Evolutionary conservation across 2,888 invertebrate genomes (phyloP).

Genomic region (Drosophila falleni): DNA sequence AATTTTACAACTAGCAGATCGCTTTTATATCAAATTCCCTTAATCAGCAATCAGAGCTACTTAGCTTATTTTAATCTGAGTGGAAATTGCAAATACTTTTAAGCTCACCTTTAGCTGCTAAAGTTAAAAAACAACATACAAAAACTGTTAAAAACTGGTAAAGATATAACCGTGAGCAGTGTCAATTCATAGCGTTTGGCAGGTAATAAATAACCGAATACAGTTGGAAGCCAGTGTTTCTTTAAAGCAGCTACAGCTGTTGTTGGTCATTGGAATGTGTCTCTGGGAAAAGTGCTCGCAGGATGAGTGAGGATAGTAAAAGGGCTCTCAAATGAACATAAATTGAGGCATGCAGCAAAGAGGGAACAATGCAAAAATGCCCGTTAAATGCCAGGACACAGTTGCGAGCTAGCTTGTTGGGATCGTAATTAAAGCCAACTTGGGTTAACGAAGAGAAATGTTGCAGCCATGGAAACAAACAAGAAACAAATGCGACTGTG

Average conservation of each 20-base stretch:
- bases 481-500: slow-evolving; percentile 40
- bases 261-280: slow-evolving; percentile 4
- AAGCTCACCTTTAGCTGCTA: neutral
- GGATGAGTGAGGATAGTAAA: slow-evolving; percentile 15
- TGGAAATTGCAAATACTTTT: slow-evolving; percentile 1
- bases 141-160: neutral
- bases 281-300: neutral
- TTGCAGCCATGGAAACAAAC: slow-evolving; percentile 51
- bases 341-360: slow-evolving; percentile 61
- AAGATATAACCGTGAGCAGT: slow-evolving; percentile 10
- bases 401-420: slow-evolving; percentile 45
- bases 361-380: slow-evolving; percentile 42
- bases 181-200: slow-evolving; percentile 28
- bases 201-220: slow-evolving; percentile 41
- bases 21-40: too few relatives aligned
- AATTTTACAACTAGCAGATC: too few relatives aligned
- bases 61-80: neutral
- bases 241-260: slow-evolving; percentile 14
- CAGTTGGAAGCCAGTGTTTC: slow-evolving; percentile 5
- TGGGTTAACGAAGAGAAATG: slow-evolving; percentile 77
- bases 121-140: neutral
- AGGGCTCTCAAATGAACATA: slow-evolving; percentile 67
- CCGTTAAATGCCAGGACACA: slow-evolving; percentile 51
- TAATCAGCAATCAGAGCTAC: neutral
- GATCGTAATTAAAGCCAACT: slow-evolving; percentile 75